Evolutionary conservation across 2,113 vertebrate species (phyloP).

Genomic region (Dromiciops gliroides): DNA sequence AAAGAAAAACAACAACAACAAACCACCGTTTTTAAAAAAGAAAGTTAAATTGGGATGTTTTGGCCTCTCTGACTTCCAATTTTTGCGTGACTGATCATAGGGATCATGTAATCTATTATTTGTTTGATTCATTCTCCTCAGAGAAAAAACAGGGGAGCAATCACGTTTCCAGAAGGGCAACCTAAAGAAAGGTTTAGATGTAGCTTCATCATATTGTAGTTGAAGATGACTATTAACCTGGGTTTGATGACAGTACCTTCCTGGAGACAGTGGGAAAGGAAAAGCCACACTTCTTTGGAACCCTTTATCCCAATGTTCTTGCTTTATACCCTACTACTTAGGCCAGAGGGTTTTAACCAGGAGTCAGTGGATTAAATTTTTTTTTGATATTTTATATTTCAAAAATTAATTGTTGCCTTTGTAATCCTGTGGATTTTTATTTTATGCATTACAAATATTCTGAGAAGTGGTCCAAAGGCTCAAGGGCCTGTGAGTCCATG

Average conservation of each 20-base stretch:
- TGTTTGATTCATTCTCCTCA: neutral
- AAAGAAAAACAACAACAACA: too few species aligned
- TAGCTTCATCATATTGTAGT: neutral
- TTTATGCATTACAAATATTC: neutral
- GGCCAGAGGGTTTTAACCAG: neutral
- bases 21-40: too few species aligned
- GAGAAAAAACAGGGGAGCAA: neutral
- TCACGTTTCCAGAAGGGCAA: neutral
- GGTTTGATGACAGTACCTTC: neutral
- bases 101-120: neutral
- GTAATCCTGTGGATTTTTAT: neutral
- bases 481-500: neutral
- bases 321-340: neutral
- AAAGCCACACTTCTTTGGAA: neutral
- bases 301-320: neutral
- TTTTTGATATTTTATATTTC: neutral
- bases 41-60: neutral
- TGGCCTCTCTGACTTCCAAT: neutral
- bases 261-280: neutral
- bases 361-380: neutral
- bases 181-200: neutral
- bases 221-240: neutral
- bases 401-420: neutral
- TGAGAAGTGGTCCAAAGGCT: neutral
- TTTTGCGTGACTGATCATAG: neutral